Evolutionary conservation across 2,113 vertebrate species (phyloP).

Genomic region (Balaenoptera acutorostrata): DNA sequence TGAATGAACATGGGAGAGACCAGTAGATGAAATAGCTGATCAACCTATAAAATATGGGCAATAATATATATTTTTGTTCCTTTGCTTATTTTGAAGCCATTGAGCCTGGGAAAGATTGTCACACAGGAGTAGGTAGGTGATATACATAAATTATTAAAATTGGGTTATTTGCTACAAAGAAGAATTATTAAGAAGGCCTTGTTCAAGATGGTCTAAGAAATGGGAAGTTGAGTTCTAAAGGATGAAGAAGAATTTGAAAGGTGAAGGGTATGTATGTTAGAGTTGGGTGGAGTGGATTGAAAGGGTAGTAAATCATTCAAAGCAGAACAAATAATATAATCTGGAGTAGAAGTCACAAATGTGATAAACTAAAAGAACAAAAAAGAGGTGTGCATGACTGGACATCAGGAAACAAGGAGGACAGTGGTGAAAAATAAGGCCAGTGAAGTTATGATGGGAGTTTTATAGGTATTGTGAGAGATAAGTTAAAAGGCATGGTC

Average conservation of each 20-base stretch:
- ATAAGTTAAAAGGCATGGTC: background rate
- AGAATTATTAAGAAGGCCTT: background rate
- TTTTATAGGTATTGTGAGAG: background rate
- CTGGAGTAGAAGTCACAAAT: background rate
- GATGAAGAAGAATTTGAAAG: background rate
- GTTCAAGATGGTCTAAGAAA: background rate
- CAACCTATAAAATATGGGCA: background rate
- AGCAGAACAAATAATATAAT: background rate
- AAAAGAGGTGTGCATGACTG: background rate
- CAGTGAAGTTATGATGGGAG: background rate
- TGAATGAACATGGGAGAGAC: background rate
- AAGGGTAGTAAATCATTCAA: background rate
- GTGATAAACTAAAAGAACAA: background rate
- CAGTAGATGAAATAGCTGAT: background rate
- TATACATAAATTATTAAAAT: background rate
- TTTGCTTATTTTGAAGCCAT: background rate
- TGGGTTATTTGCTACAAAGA: background rate
- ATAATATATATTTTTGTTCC: background rate
- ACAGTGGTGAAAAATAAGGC: background rate
- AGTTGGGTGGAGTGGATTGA: background rate
- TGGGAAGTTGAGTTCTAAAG: background rate
- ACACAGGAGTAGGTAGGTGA: background rate
- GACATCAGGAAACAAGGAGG: no score
- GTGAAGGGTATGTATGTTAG: background rate
- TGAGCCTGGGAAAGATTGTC: background rate